Percentiles rank a stretch among this genome's conserved stretches.
phyloP scores from a whole-genome alignment of 2,888 invertebrate species.

The Perdita meconis region DNA sequence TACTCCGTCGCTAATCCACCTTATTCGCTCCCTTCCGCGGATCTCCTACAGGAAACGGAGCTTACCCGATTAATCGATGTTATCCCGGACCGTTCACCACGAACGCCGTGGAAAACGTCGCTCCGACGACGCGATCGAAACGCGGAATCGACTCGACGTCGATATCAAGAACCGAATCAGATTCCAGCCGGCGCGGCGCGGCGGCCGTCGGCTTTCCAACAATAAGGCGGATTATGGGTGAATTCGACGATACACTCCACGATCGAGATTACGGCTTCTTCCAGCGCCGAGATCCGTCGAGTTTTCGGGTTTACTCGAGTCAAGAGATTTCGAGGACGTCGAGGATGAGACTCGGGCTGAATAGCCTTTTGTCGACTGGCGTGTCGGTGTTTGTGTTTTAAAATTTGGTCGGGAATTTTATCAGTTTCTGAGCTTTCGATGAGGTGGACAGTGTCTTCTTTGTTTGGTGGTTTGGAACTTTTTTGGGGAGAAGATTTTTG shows the following conservation, averaged over 20 bases:
- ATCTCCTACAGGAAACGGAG: constrained; percentile 30
- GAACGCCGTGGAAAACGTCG: constrained; percentile 61
- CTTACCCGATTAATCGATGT: constrained; percentile 70
- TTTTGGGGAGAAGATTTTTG: too few species aligned
- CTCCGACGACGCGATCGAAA: constrained; percentile 21
- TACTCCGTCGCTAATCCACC: constrained; percentile 72
- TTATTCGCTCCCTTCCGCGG: constrained; percentile 39
- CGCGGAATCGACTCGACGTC: constrained; percentile 31
- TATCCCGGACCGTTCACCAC: constrained; percentile 54
- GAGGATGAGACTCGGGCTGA: background rate
- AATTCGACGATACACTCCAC: constrained; percentile 38
- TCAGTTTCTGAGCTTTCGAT: too few species aligned
- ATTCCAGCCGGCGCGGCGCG: constrained; percentile 35
- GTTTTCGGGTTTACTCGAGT: background rate
- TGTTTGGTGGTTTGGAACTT: too few species aligned
- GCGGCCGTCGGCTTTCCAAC: constrained; percentile 56
- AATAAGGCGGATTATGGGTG: constrained; percentile 59
- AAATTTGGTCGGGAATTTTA: too few species aligned
- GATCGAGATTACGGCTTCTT: constrained; percentile 29
- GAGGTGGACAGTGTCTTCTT: too few species aligned
- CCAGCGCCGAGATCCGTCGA: background rate
- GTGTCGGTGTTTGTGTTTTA: too few species aligned
- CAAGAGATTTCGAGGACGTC: constrained; percentile 6
- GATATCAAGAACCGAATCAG: constrained; percentile 57
- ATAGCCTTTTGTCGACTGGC: background rate